These are phyloP conservation scores for Equus przewalskii DNA, from an alignment of 2,113 vertebrate genomes.

Conservation along the genomic window DNA sequence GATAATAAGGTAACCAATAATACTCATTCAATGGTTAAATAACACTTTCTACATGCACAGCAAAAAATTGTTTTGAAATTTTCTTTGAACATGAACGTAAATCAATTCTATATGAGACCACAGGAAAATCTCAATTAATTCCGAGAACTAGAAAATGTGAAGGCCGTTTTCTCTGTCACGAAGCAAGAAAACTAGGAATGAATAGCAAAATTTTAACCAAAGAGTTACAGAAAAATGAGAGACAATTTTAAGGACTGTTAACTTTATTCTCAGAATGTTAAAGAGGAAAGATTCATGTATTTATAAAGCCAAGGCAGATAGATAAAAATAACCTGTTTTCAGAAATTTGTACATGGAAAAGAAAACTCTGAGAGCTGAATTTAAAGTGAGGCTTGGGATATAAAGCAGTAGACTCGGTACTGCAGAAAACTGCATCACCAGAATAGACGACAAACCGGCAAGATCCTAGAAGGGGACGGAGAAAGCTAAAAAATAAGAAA, in stretches of 20 bases:
- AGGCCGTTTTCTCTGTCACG: not conserved
- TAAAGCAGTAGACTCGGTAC: not conserved
- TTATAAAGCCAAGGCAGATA: constrained; percentile 31
- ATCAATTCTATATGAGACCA: not conserved
- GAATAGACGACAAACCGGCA: not conserved
- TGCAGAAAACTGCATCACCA: not conserved
- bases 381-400: not conserved
- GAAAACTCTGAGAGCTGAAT: constrained; percentile 34
- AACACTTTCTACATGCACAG: not conserved
- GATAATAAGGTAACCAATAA: not conserved
- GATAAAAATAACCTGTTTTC: constrained; percentile 50
- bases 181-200: not conserved
- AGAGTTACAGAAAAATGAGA: not conserved
- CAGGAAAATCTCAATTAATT: not conserved
- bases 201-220: not conserved
- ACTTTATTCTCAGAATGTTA: not conserved
- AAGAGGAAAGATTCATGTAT: constrained; percentile 27
- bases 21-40: not conserved
- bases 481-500: not conserved
- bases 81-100: not conserved
- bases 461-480: not conserved
- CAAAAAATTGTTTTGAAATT: not conserved
- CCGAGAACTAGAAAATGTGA: not conserved
- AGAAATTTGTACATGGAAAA: constrained; percentile 12
- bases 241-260: not conserved